Conservation (phyloP, 2,888 invertebrate species). For the Pocota personata region DNA sequence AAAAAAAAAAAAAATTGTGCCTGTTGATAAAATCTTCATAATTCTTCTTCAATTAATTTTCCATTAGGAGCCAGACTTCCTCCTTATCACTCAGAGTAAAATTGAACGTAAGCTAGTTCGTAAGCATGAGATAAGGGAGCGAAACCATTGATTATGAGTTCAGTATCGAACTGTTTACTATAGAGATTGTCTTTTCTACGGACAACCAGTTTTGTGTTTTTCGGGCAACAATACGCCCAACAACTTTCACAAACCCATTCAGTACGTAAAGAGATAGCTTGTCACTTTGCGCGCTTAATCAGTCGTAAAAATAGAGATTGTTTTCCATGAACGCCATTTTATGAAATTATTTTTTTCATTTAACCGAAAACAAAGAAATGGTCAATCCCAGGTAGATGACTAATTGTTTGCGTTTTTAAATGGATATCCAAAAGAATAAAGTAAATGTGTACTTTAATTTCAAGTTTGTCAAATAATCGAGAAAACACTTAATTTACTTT, state of each 20-base stretch:
- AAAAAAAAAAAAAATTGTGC: too few relatives aligned
- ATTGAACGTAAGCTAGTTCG: not conserved
- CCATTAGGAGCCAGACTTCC: not conserved
- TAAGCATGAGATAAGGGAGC: not conserved
- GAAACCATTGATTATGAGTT: not conserved
- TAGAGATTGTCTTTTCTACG: too few relatives aligned
- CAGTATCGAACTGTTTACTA: not conserved
- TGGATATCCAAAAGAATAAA: not conserved
- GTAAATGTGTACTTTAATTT: not conserved
- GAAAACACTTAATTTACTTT: not conserved
- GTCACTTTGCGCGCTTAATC: not conserved
- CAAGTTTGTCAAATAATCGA: not conserved
- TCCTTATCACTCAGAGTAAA: not conserved
- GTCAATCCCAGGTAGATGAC: not conserved
- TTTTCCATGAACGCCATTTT: not conserved
- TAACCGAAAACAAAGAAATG: not conserved
- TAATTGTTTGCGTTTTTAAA: conserved; percentile 1
- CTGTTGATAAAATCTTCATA: not conserved
- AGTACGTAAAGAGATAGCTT: not conserved
- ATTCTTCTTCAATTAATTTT: not conserved
- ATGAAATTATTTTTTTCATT: not conserved
- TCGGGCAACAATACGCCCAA: not conserved
- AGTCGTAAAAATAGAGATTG: not conserved
- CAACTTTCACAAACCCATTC: conserved; percentile 6
- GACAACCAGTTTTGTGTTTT: not conserved